A percentile compares a stretch with the other conserved stretches of the same genome.
Conservation (phyloP, 2,797 vertebrate species). For the Argya squamiceps region DNA sequence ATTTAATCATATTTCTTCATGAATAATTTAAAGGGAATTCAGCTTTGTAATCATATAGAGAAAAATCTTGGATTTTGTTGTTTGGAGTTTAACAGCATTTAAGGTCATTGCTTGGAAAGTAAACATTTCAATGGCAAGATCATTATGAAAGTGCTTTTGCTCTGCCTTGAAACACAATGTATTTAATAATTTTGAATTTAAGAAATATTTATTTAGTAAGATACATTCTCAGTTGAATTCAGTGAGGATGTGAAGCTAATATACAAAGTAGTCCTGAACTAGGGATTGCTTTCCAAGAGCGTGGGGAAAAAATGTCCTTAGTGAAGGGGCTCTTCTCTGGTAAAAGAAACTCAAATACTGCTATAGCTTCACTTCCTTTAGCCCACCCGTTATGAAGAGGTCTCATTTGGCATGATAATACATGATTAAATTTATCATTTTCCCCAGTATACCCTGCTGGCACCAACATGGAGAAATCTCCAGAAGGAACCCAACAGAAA, state of each 20-base stretch:
- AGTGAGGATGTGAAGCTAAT: background rate
- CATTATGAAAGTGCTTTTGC: background rate
- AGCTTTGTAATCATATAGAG: background rate
- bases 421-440: background rate
- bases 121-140: background rate
- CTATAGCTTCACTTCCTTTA: background rate
- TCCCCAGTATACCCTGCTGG: background rate
- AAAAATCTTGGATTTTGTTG: background rate
- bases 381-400: background rate
- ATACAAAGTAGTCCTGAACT: background rate
- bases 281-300: background rate
- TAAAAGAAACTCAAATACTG: background rate
- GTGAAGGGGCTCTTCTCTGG: background rate
- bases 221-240: background rate
- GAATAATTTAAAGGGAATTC: background rate
- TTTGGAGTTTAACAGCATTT: background rate
- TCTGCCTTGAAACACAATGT: background rate
- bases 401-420: background rate
- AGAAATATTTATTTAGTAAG: constrained; percentile 1
- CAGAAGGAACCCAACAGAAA: background rate
- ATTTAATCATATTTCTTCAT: background rate
- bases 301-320: background rate
- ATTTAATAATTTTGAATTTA: background rate
- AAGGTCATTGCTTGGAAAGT: background rate
- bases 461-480: background rate